These are phyloP conservation scores for Diplodus sargus DNA, from an alignment of 2,797 vertebrate species.

Conservation along the genomic window DNA sequence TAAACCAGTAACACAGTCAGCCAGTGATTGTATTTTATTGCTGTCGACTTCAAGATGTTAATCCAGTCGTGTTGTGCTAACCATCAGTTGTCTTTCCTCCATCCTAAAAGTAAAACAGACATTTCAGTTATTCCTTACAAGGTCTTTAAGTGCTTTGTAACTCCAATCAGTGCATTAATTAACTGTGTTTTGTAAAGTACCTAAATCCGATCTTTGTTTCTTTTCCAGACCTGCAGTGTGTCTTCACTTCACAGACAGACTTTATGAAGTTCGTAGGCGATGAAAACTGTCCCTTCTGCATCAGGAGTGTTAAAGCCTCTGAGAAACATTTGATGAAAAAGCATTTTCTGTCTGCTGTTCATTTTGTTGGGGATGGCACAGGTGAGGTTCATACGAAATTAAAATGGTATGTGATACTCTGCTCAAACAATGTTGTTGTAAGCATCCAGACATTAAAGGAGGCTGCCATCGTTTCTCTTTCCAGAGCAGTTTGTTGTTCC, in stretches of 20 bases:
- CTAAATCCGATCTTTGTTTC: background rate
- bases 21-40: background rate
- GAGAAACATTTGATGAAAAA: slow-evolving; percentile 38
- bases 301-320: slow-evolving; percentile 24
- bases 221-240: slow-evolving; percentile 23
- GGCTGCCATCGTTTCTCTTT: background rate
- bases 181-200: background rate
- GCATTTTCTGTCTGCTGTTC: slow-evolving; percentile 42
- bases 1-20: background rate
- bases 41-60: background rate
- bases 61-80: background rate
- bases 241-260: slow-evolving; percentile 28
- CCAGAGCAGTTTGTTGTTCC: slow-evolving; percentile 53
- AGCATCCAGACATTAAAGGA: background rate
- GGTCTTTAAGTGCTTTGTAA: background rate
- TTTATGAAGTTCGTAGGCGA: slow-evolving; percentile 26
- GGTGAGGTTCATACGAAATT: slow-evolving; percentile 9
- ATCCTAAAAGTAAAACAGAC: background rate
- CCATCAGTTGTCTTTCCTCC: background rate
- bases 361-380: slow-evolving; percentile 21
- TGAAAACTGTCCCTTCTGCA: slow-evolving; percentile 44
- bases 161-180: background rate
- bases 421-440: background rate
- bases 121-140: background rate
- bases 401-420: background rate